phyloP scores from a whole-genome alignment of 2,113 vertebrate species.

The Rattus norvegicus region GRCr8 NC_086038.1:3748001-3748500 shows the following conservation, averaged over 20 bases:
- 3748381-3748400: too few species aligned
- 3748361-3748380: too few species aligned
- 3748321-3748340: too few species aligned
- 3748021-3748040: background rate
- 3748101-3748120: background rate
- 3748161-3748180: background rate
- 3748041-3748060: background rate
- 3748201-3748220: background rate
- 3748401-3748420: too few species aligned
- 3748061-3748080: background rate
- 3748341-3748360: too few species aligned
- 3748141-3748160: background rate
- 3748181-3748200: background rate
- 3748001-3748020: background rate
- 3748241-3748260: background rate
- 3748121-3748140: background rate
- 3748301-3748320: background rate
- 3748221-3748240: background rate
- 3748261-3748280: background rate
- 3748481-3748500: too few species aligned
- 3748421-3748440: too few species aligned
- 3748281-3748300: background rate
- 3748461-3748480: too few species aligned
- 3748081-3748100: background rate
- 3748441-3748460: too few species aligned